These are phyloP conservation scores for Synergus umbraculus DNA, from an alignment of 2,888 invertebrate species.

Conservation along the genomic window DNA sequence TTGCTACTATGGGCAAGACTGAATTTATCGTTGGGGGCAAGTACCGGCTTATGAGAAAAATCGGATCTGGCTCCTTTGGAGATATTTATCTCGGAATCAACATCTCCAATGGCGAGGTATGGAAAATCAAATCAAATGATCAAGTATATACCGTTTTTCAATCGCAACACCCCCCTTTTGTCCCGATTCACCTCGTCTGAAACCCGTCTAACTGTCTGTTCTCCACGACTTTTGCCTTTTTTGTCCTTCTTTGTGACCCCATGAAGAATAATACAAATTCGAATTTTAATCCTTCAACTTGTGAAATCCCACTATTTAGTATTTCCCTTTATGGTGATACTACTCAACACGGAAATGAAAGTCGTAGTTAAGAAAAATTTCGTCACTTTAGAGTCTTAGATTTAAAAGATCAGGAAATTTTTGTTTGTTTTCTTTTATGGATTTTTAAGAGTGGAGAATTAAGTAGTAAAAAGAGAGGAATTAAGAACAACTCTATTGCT, in stretches of 20 bases:
- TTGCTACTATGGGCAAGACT: slow-evolving; percentile 75
- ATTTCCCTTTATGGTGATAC: slow-evolving; percentile 21
- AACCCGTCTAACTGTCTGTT: slow-evolving; percentile 42
- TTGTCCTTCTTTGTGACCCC: slow-evolving; percentile 42
- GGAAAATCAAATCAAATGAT: slow-evolving; percentile 58
- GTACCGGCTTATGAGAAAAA: slow-evolving; percentile 96
- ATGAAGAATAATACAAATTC: not conserved
- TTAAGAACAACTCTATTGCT: slow-evolving; percentile 10
- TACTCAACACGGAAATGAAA: slow-evolving; percentile 9
- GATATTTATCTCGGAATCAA: slow-evolving; percentile 98
- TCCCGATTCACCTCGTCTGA: slow-evolving; percentile 40
- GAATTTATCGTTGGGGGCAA: slow-evolving; percentile 94
- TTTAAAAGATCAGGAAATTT: not conserved
- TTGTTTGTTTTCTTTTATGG: not conserved
- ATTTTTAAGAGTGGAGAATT: not conserved
- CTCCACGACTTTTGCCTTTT: slow-evolving; percentile 42
- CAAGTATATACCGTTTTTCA: slow-evolving; percentile 39
- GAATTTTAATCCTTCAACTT: not conserved
- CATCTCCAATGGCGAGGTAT: slow-evolving; percentile 93
- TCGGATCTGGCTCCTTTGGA: slow-evolving; percentile 99
- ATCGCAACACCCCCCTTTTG: slow-evolving; percentile 42
- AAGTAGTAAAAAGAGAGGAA: not conserved
- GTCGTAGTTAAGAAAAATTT: not conserved
- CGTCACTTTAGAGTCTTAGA: not conserved
- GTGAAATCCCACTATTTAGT: not conserved